Percentiles rank a stretch among this genome's conserved stretches.
phyloP scores from a whole-genome alignment of 2,888 invertebrate species.

The Ceraclea dissimilis region DNA sequence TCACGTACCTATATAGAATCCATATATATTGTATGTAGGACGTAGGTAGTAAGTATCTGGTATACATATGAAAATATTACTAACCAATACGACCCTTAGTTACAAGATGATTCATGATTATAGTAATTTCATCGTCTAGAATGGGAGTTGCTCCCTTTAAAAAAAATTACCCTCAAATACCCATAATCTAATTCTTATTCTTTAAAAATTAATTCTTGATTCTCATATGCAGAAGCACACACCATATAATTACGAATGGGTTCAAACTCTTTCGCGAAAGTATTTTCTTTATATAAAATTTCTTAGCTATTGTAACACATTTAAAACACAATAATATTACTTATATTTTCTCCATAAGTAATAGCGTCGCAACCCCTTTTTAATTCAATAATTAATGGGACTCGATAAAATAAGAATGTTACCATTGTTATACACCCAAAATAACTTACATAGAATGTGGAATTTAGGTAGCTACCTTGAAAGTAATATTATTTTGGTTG shows the following conservation, averaged over 20 bases:
- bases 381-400: neutral
- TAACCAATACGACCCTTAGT: too few species aligned
- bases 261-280: neutral
- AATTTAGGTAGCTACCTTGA: neutral
- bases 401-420: neutral
- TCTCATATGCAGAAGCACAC: neutral
- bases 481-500: too few species aligned
- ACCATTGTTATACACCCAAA: neutral
- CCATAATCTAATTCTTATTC: neutral
- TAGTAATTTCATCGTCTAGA: slow-evolving; percentile 16
- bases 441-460: neutral
- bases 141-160: neutral
- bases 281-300: neutral
- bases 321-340: slow-evolving; percentile 11
- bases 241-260: neutral
- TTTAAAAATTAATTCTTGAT: neutral
- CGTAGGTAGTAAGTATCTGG: neutral
- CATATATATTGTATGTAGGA: neutral
- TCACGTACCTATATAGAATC: too few species aligned
- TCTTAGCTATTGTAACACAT: slow-evolving; percentile 11
- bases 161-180: neutral
- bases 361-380: neutral
- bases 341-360: too few species aligned
- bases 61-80: too few species aligned
- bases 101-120: slow-evolving; percentile 13